Conservation (phyloP, 2,797 vertebrate species). For the Hafferia zeledoni region DNA sequence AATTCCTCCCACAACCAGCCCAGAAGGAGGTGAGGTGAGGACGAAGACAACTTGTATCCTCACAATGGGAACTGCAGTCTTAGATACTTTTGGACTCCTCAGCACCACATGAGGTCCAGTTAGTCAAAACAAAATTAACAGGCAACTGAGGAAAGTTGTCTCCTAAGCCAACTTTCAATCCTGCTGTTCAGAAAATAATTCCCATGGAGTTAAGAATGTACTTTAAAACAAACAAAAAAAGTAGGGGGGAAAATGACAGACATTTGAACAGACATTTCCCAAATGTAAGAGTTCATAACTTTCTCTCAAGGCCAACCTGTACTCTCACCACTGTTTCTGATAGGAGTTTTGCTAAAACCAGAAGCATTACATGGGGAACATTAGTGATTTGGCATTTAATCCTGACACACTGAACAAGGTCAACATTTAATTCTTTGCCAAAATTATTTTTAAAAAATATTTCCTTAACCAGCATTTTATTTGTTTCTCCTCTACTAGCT, state of each 20-base stretch:
- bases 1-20: not conserved
- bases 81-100: not conserved
- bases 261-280: conserved; percentile 2
- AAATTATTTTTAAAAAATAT: not conserved
- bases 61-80: not conserved
- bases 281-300: not conserved
- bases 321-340: not conserved
- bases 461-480: not conserved
- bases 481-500: not conserved
- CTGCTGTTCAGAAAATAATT: conserved; percentile 22
- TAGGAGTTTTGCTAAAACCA: conserved; percentile 24
- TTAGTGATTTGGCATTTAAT: conserved; percentile 12
- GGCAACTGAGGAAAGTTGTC: not conserved
- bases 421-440: not conserved
- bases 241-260: not conserved
- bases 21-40: not conserved
- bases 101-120: not conserved
- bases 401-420: not conserved
- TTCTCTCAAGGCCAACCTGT: not conserved
- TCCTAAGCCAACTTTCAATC: conserved; percentile 11
- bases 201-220: conserved; percentile 20
- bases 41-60: not conserved
- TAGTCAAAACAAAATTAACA: conserved; percentile 2
- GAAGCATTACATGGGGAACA: not conserved
- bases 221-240: conserved; percentile 48